phyloP scores from a whole-genome alignment of 2,888 invertebrate species.

The Stenotaenia linearis region DNA sequence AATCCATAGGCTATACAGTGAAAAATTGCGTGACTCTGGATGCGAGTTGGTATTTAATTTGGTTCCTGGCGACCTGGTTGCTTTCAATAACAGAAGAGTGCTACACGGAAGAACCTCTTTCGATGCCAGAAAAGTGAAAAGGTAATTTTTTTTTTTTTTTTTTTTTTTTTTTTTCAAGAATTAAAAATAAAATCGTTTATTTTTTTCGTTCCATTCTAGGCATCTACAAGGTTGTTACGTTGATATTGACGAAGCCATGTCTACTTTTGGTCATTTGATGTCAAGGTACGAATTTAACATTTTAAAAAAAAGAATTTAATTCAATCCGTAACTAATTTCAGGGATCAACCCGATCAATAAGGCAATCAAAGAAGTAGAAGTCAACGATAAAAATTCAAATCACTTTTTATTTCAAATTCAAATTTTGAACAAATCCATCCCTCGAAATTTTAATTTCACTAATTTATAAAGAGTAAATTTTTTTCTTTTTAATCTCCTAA shows the following conservation, averaged over 20 bases:
- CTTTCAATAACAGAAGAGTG: constrained; percentile 46
- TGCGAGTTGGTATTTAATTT: constrained; percentile 43
- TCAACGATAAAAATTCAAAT: not conserved
- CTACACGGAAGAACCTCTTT: constrained; percentile 45
- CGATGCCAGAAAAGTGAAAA: constrained; percentile 42
- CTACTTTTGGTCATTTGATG: constrained; percentile 41
- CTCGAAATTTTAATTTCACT: not conserved
- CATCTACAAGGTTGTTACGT: constrained; percentile 46
- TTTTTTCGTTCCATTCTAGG: constrained; percentile 37
- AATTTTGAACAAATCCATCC: constrained; percentile 13
- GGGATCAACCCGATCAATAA: not conserved
- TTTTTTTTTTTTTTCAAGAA: not conserved
- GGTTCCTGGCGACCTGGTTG: constrained; percentile 46
- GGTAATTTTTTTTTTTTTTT: constrained; percentile 38
- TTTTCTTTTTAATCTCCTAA: not conserved
- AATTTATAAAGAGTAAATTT: not conserved
- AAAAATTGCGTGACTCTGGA: constrained; percentile 42
- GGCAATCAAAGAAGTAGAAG: not conserved
- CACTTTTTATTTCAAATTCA: not conserved
- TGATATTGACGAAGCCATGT: constrained; percentile 46
- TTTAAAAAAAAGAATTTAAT: not conserved
- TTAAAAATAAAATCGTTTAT: constrained; percentile 27
- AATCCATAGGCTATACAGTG: constrained; percentile 40
- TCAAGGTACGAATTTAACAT: constrained; percentile 21
- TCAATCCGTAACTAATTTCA: not conserved